phyloP scores from a whole-genome alignment of 2,113 vertebrate genomes.

The Xiphophorus couchianus region DNA sequence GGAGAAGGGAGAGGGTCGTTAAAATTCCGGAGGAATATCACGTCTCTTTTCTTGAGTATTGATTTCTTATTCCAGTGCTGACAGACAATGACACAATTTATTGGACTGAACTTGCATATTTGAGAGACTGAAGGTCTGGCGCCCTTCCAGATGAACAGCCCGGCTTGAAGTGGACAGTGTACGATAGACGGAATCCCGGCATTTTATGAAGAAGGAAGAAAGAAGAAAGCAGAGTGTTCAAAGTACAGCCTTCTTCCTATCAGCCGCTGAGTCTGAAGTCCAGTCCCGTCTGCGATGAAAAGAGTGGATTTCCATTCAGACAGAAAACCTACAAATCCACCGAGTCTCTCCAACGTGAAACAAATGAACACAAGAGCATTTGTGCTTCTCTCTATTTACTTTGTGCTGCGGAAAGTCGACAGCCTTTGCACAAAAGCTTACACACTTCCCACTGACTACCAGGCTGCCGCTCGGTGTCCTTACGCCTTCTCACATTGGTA shows the following conservation, averaged over 20 bases:
- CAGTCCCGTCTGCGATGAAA: constrained; percentile 38
- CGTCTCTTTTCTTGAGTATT: constrained; percentile 66
- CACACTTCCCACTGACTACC: constrained; percentile 61
- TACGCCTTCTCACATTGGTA: constrained; percentile 70
- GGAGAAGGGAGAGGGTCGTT: constrained; percentile 58
- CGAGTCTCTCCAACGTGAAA: constrained; percentile 37
- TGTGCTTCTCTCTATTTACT: constrained; percentile 59
- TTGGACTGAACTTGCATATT: constrained; percentile 80
- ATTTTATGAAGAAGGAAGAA: constrained; percentile 54
- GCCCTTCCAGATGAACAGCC: constrained; percentile 78
- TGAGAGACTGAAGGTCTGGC: constrained; percentile 75
- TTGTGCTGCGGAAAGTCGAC: constrained; percentile 53
- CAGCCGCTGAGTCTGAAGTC: constrained; percentile 45
- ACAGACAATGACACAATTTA: constrained; percentile 83
- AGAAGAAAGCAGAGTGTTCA: constrained; percentile 47
- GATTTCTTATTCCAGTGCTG: constrained; percentile 80
- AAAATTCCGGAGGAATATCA: constrained; percentile 77
- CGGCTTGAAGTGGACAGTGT: constrained; percentile 61
- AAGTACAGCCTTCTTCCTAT: constrained; percentile 55
- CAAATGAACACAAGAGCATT: constrained; percentile 32
- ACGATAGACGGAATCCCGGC: constrained; percentile 66
- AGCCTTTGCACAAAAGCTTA: constrained; percentile 65
- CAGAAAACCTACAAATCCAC: constrained; percentile 44
- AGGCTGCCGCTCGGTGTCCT: constrained; percentile 63
- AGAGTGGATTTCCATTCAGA: constrained; percentile 55